Percentiles rank a stretch among this genome's conserved stretches.
Conservation (phyloP, 2,113 vertebrate species). For the Silurus meridionalis region DNA sequence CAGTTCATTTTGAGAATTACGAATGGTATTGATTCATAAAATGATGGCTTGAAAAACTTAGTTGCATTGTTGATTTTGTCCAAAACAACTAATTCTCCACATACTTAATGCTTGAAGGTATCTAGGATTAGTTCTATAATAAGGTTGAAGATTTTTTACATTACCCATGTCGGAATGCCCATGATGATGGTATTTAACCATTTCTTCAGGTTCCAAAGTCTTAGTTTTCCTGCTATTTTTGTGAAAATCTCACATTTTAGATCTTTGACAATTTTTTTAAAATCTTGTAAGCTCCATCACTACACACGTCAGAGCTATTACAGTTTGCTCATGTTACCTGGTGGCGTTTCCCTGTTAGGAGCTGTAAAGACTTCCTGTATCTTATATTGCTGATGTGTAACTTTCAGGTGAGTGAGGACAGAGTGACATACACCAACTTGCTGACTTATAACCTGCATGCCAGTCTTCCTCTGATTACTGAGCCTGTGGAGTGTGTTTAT, state of each 20-base stretch:
- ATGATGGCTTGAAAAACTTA: background rate
- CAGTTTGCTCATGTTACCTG: background rate
- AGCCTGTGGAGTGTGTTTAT: slow-evolving; percentile 62
- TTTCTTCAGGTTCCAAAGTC: background rate
- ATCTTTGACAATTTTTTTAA: too few relatives aligned
- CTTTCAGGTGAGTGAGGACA: slow-evolving; percentile 62
- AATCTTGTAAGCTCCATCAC: background rate
- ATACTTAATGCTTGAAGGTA: background rate
- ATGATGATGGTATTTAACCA: background rate
- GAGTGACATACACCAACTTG: slow-evolving; percentile 60
- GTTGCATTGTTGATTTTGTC: background rate
- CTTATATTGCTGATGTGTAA: background rate
- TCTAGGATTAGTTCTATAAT: background rate
- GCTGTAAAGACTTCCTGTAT: background rate
- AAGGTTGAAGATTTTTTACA: background rate
- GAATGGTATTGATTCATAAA: background rate
- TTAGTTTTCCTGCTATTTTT: background rate
- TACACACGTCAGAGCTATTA: background rate
- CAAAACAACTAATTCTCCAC: too few relatives aligned
- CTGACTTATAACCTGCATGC: slow-evolving; percentile 53
- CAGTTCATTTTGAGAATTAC: too few relatives aligned
- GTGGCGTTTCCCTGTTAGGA: background rate
- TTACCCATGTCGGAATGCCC: background rate
- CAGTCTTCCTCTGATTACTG: slow-evolving; percentile 42
- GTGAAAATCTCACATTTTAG: background rate